Base-by-base conservation (phyloP, 2,888 invertebrate genomes). In the Cheilosia pagana region DNA sequence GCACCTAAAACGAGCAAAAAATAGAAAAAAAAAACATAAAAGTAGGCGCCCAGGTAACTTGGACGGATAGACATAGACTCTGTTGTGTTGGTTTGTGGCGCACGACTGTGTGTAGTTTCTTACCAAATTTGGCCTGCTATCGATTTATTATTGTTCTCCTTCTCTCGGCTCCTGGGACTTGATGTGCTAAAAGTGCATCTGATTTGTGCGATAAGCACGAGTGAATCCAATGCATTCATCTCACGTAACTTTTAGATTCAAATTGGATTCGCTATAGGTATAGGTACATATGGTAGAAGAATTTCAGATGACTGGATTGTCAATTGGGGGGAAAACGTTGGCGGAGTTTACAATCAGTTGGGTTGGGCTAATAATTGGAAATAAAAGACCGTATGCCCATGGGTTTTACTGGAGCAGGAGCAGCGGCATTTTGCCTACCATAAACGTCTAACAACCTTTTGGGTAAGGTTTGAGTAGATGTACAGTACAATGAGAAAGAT, bases 31-130 rank as follows among this genome's bases (percentile, higher is more conserved):
- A 53, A 67, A 71, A 63, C 59, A 53, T 60, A 43, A 74, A 85
- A 79, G 68, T 79, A 71, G 85, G 75, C 85, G 76, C 81, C 81
- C 81, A 85, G 79, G 71, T 81, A 85, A 75, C 68, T 50, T 63
- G 72, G 55, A 60, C 74, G 70, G 68, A 41, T 41, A 76, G 25
- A 53, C 21, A 28, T 5, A 21, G 16, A 50, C 14, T 50, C 8
- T 28, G 5, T 50, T 50, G 21, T 50, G 21, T 14, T 25, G 19
- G 23, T 50, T 50, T 25, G 14, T 1, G 39, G 16, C 14, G 2
- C 14, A n/a, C 55, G 8, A 53, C 14, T 57, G 31, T 10, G 57
- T 16, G 57, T 50, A 43, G 71, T 53, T 52, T 57, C 60, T 53
- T 72, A 57, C 78, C 78, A 78, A 82, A 72, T 82, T 82, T 78